Evolutionary conservation across 2,888 invertebrate species (phyloP).

Genomic region (Aphidius colemani): DNA sequence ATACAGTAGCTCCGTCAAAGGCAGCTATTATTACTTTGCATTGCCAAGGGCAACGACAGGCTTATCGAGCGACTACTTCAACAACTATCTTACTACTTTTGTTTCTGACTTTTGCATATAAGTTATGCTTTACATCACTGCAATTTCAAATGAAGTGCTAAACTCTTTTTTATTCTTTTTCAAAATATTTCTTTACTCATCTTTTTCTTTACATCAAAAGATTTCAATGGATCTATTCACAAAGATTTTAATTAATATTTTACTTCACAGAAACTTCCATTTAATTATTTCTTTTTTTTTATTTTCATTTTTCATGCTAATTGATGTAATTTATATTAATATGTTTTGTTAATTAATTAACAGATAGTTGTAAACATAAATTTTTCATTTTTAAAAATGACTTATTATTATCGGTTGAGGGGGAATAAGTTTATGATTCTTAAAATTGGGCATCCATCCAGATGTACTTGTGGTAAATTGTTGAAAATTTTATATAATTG

Average conservation of each 20-base stretch:
- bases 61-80: constrained; percentile 45
- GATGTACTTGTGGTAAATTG: no score
- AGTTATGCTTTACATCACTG: no score
- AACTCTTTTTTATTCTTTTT: constrained; percentile 19
- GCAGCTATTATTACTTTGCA: constrained; percentile 49
- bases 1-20: constrained; percentile 41
- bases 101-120: background rate
- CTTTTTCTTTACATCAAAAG: constrained; percentile 17
- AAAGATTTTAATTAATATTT: background rate
- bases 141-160: background rate
- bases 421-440: background rate
- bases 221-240: background rate
- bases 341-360: no score
- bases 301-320: background rate
- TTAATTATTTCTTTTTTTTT: background rate
- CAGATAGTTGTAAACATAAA: no score
- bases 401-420: background rate
- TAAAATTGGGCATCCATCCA: background rate
- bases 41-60: constrained; percentile 49
- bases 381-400: background rate
- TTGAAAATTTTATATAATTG: no score
- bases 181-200: constrained; percentile 1
- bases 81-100: constrained; percentile 35
- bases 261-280: background rate
- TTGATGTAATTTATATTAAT: no score